Conservation (phyloP, 2,888 invertebrate species). For the Carcina quercana region DNA sequence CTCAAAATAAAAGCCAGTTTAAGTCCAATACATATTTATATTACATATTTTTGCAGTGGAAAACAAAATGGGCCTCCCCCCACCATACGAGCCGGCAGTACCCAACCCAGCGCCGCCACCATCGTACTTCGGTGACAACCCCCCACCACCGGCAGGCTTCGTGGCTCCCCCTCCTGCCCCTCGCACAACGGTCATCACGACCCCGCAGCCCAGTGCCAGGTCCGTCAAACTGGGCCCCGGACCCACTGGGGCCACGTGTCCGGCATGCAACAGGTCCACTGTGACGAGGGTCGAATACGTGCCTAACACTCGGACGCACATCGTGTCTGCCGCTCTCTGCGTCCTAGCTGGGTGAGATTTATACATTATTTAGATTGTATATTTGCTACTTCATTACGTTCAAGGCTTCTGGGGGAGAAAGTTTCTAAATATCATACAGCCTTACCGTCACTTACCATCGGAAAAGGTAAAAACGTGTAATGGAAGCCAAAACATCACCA, state of each 20-base stretch:
- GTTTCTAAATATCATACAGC: too few relatives aligned
- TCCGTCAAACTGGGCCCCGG: constrained; percentile 53
- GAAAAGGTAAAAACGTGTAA: too few relatives aligned
- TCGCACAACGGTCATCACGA: constrained; percentile 51
- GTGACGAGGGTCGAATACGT: constrained; percentile 59
- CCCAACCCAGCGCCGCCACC: constrained; percentile 58
- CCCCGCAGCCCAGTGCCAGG: constrained; percentile 21
- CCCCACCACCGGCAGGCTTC: constrained; percentile 48
- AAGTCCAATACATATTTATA: constrained; percentile 4
- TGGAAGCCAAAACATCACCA: too few relatives aligned
- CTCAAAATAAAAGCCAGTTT: not conserved
- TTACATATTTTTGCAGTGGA: constrained; percentile 72
- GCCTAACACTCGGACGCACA: constrained; percentile 62
- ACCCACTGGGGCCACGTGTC: constrained; percentile 53
- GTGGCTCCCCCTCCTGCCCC: constrained; percentile 37
- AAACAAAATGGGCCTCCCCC: constrained; percentile 66
- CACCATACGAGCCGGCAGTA: constrained; percentile 53
- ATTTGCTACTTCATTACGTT: too few relatives aligned
- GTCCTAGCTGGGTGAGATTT: constrained; percentile 61
- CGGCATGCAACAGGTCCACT: constrained; percentile 51
- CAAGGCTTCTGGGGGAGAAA: too few relatives aligned
- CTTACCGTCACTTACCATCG: too few relatives aligned
- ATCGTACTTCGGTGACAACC: constrained; percentile 57
- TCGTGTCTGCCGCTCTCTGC: constrained; percentile 60
- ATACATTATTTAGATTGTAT: too few relatives aligned